Conservation (phyloP, 2,113 vertebrate genomes). For the Brachyhypopomus occidentalis region DNA sequence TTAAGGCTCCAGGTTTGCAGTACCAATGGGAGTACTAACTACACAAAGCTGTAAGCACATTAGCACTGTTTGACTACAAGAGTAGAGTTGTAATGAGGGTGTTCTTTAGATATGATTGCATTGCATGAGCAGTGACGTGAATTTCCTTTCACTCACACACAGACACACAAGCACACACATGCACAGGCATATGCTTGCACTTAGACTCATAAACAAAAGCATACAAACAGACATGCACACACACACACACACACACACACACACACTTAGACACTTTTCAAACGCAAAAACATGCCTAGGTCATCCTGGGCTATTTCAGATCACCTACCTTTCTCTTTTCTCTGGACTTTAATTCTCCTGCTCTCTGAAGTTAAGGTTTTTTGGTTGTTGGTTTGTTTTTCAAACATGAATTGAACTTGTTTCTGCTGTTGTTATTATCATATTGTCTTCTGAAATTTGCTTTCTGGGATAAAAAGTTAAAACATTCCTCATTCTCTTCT, state of each 20-base stretch:
- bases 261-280: not conserved
- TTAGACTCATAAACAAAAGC: slow-evolving; percentile 9
- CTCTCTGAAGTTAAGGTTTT: too few species aligned
- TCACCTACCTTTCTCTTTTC: too few species aligned
- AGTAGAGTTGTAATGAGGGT: not conserved
- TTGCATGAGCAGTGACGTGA: not conserved
- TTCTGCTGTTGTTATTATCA: too few species aligned
- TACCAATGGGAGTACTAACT: slow-evolving; percentile 21
- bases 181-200: not conserved
- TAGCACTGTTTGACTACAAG: not conserved
- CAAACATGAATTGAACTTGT: too few species aligned
- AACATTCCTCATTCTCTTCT: not conserved
- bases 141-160: not conserved
- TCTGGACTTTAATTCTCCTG: too few species aligned
- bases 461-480: not conserved
- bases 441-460: not conserved
- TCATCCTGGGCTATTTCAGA: not conserved
- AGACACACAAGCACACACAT: slow-evolving; percentile 5
- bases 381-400: too few species aligned
- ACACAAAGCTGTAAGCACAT: not conserved
- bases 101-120: slow-evolving; percentile 2
- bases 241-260: slow-evolving; percentile 7
- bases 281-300: not conserved
- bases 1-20: not conserved
- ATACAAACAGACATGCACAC: slow-evolving; percentile 3